phyloP scores from a whole-genome alignment of 2,888 invertebrate genomes.

The Eupeodes latifasciatus region DNA sequence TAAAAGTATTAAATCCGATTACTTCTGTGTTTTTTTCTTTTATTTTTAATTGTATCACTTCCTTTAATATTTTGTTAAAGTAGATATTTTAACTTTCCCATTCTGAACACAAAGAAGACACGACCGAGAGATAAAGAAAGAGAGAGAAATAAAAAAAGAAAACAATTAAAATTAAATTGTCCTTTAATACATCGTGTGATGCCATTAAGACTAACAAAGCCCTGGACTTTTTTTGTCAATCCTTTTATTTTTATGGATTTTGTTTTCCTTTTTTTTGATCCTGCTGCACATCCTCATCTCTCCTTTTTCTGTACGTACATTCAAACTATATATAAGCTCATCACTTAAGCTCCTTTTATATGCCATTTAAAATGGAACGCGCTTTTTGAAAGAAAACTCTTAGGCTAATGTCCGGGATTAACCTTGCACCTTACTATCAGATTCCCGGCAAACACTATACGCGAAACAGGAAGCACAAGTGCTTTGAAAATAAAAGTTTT shows the following conservation, averaged over 20 bases:
- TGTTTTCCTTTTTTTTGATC: slow-evolving; percentile 8
- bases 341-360: slow-evolving; percentile 60
- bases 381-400: slow-evolving; percentile 41
- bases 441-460: slow-evolving; percentile 35
- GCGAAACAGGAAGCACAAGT: slow-evolving; percentile 60
- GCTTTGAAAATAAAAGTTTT: slow-evolving; percentile 32
- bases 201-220: slow-evolving; percentile 46
- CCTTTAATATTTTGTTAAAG: slow-evolving; percentile 8
- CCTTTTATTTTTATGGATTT: neutral
- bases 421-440: slow-evolving; percentile 61
- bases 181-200: slow-evolving; percentile 8
- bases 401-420: slow-evolving; percentile 69
- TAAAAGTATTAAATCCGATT: slow-evolving; percentile 28
- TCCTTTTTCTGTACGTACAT: neutral
- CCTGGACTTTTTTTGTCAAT: neutral
- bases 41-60: slow-evolving; percentile 34
- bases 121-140: neutral
- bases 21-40: slow-evolving; percentile 15
- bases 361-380: slow-evolving; percentile 35
- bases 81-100: neutral
- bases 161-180: slow-evolving; percentile 38
- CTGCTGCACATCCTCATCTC: neutral
- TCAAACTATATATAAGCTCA: slow-evolving; percentile 24
- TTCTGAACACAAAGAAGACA: neutral
- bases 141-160: neutral